These are phyloP conservation scores for Triplophysa bombifrons DNA, from an alignment of 2,797 vertebrate genomes.

Conservation along the genomic window DNA sequence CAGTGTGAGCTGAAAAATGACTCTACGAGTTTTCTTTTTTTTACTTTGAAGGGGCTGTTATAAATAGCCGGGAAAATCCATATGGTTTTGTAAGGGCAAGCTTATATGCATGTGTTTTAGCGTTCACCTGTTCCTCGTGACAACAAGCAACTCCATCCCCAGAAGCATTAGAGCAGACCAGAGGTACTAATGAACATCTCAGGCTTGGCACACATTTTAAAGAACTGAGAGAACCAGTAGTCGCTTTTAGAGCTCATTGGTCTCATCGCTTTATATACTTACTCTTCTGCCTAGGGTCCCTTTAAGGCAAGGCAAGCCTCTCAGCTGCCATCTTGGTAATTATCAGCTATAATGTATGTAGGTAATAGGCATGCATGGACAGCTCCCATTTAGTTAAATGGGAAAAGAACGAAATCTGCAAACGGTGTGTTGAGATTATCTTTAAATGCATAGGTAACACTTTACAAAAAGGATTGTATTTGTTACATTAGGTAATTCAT, in stretches of 20 bases:
- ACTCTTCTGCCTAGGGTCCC: neutral
- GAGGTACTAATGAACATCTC: conserved; percentile 18
- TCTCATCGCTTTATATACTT: neutral
- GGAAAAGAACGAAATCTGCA: too few relatives aligned
- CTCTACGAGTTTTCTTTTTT: conserved; percentile 3
- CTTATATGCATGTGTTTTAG: neutral
- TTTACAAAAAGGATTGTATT: too few relatives aligned
- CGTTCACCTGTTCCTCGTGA: conserved; percentile 21
- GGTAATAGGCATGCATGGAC: neutral
- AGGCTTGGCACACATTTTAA: neutral
- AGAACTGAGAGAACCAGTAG: neutral
- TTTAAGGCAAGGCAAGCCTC: neutral
- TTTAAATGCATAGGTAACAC: too few relatives aligned
- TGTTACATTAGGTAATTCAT: too few relatives aligned
- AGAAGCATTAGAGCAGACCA: conserved; percentile 18
- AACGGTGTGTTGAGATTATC: too few relatives aligned
- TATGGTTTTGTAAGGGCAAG: conserved; percentile 23
- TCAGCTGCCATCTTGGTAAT: neutral
- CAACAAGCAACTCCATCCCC: conserved; percentile 30
- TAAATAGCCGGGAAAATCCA: conserved; percentile 14
- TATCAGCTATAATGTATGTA: neutral
- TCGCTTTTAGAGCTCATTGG: neutral
- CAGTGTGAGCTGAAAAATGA: conserved; percentile 41
- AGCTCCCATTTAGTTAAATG: neutral
- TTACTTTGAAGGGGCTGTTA: conserved; percentile 16